These are phyloP conservation scores for Anguilla rostrata DNA, from an alignment of 2,113 vertebrate genomes.

Conservation along the genomic window DNA sequence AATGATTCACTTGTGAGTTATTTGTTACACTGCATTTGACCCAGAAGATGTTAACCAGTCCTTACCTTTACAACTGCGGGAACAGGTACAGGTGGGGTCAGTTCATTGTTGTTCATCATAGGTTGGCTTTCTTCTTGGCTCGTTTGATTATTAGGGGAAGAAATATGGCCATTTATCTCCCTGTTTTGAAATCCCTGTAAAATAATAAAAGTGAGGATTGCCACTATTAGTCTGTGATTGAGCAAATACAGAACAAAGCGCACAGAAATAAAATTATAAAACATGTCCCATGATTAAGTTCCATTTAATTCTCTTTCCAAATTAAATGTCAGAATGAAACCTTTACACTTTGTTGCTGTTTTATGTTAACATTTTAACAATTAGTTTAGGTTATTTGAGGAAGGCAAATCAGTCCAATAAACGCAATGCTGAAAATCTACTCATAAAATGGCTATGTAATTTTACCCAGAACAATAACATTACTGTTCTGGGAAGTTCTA, in stretches of 20 bases:
- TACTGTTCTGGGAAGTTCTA: not conserved
- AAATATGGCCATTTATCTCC: conserved; percentile 44
- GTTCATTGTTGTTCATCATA: conserved; percentile 60
- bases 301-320: not conserved
- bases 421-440: not conserved
- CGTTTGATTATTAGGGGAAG: conserved; percentile 56
- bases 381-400: not conserved
- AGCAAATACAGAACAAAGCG: conserved; percentile 13
- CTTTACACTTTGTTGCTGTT: not conserved
- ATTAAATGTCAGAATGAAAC: not conserved
- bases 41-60: not conserved
- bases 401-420: not conserved
- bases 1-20: not conserved
- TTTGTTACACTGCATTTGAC: not conserved
- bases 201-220: conserved; percentile 47
- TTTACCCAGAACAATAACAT: not conserved
- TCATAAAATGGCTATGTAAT: not conserved
- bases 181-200: conserved; percentile 62
- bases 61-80: conserved; percentile 86
- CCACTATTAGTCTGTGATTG: not conserved
- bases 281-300: not conserved
- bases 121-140: conserved; percentile 70
- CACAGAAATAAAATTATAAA: not conserved
- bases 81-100: conserved; percentile 61
- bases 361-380: not conserved